These are phyloP conservation scores for Psix sp. DNA, from an alignment of 1,140 invertebrate genomes.

Conservation along the genomic window DNA sequence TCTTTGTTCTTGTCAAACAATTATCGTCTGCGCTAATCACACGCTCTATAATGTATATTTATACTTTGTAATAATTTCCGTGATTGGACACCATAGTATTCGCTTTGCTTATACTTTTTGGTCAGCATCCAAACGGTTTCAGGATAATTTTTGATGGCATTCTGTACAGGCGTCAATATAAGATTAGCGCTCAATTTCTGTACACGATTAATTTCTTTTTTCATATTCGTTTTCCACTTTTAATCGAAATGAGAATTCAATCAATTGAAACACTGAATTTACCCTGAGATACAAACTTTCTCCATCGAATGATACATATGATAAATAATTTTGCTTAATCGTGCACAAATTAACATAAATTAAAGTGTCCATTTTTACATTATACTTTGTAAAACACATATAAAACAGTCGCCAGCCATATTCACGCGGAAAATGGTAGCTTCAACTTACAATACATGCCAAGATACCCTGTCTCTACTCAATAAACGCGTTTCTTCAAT, in stretches of 20 bases:
- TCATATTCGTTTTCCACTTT: too few species aligned
- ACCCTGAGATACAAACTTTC: conserved; percentile 7
- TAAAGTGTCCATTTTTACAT: conserved; percentile 26
- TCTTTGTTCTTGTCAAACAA: too few species aligned
- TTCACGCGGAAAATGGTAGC: conserved; percentile 33
- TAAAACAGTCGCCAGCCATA: conserved; percentile 28
- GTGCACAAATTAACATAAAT: conserved; percentile 39
- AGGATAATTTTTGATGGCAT: conserved; percentile 53
- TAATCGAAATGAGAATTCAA: conserved; percentile 1
- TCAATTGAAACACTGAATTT: conserved; percentile 3
- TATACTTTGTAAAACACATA: conserved; percentile 16
- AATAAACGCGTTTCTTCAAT: conserved; percentile 13
- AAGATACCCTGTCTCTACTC: conserved; percentile 47
- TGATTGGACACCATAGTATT: conserved; percentile 63
- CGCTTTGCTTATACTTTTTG: conserved; percentile 31
- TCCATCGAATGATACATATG: background rate
- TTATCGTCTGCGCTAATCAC: too few species aligned
- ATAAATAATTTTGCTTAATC: conserved; percentile 23
- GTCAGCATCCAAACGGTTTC: conserved; percentile 52
- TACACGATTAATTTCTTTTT: conserved; percentile 30
- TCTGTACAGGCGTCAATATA: conserved; percentile 65
- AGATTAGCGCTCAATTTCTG: conserved; percentile 16
- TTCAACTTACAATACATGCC: conserved; percentile 16
- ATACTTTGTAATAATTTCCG: conserved; percentile 65
- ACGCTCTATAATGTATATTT: too few species aligned